phyloP scores from a whole-genome alignment of 2,888 invertebrate genomes.

The Zygothrica quintamaculata region DNA sequence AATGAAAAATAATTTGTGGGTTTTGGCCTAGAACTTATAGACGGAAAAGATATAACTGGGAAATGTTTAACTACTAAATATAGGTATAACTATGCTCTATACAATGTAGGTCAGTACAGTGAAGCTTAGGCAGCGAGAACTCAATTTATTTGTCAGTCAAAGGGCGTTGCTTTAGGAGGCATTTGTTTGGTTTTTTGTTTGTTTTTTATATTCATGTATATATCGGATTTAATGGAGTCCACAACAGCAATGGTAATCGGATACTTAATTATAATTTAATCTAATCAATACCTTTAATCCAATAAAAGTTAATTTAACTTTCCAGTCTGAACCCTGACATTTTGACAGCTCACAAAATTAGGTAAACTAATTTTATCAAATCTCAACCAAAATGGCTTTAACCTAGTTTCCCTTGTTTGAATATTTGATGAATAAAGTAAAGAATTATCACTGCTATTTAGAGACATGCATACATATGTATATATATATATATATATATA shows the following conservation, averaged over 20 bases:
- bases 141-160: too few relatives aligned
- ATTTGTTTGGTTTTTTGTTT: too few relatives aligned
- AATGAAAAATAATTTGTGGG: slow-evolving; percentile 32
- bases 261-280: slow-evolving; percentile 4
- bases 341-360: slow-evolving; percentile 15
- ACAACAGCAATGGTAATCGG: too few relatives aligned
- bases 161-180: too few relatives aligned
- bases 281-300: too few relatives aligned
- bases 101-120: too few relatives aligned
- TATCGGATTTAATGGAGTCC: too few relatives aligned
- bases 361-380: background rate
- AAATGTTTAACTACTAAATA: too few relatives aligned
- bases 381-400: background rate
- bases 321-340: slow-evolving; percentile 11
- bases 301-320: background rate
- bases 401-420: slow-evolving; percentile 21
- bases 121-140: slow-evolving; percentile 2
- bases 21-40: slow-evolving; percentile 39
- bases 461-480: too few relatives aligned
- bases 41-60: background rate
- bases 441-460: background rate
- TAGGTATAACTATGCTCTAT: too few relatives aligned
- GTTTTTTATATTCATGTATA: too few relatives aligned
- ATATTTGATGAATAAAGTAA: background rate
- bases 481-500: too few relatives aligned